These are phyloP conservation scores for Centropus unirufus DNA, from an alignment of 2,113 vertebrate genomes.

Conservation along the genomic window DNA sequence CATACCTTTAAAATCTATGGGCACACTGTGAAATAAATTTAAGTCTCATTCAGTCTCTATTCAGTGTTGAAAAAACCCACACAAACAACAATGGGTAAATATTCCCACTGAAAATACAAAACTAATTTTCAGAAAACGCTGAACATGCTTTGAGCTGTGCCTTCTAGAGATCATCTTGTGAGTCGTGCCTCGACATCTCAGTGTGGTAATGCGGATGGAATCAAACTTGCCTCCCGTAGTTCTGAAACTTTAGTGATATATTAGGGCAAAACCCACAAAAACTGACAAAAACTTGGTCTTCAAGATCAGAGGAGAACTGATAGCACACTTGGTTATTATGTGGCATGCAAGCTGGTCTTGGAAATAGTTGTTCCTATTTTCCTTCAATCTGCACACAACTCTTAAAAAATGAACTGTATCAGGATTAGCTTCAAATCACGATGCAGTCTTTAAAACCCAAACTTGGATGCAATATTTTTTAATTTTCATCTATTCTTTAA, in stretches of 20 bases:
- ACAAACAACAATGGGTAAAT: not conserved
- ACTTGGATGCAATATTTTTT: not conserved
- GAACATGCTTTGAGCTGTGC: not conserved
- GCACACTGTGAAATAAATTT: not conserved
- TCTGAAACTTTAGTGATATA: not conserved
- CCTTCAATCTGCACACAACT: not conserved
- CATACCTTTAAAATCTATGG: not conserved
- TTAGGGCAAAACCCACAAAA: not conserved
- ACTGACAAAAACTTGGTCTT: not conserved
- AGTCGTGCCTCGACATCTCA: not conserved
- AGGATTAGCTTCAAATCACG: not conserved
- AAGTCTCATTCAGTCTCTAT: not conserved
- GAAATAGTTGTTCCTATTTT: not conserved
- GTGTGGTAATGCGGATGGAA: not conserved
- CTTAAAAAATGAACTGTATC: not conserved
- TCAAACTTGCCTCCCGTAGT: not conserved
- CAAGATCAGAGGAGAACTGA: not conserved
- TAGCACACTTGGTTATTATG: not conserved
- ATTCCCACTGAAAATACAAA: not conserved
- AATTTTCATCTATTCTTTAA: not conserved
- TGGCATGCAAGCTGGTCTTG: not conserved
- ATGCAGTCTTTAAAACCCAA: not conserved
- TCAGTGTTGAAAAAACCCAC: not conserved
- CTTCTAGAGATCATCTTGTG: not conserved
- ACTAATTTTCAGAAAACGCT: not conserved